Conservation (phyloP, 2,797 vertebrate species). For the Lepidocolaptes lacrymiger region DNA sequence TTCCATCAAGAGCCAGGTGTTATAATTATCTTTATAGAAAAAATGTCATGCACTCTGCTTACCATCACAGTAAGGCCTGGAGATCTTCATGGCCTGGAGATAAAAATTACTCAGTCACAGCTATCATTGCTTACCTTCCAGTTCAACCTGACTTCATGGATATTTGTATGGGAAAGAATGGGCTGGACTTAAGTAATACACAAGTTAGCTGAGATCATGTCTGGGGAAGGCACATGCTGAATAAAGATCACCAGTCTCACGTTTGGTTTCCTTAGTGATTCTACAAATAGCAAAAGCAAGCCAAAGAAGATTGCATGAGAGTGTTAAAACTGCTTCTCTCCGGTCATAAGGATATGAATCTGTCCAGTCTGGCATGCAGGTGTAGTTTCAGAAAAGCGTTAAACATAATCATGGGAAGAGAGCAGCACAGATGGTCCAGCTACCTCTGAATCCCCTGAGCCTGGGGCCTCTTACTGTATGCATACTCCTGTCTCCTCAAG, state of each 20-base stretch:
- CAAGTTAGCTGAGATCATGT: conserved; percentile 56
- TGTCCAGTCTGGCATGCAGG: background rate
- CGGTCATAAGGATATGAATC: background rate
- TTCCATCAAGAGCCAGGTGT: background rate
- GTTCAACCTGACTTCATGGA: conserved; percentile 5
- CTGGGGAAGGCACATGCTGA: conserved; percentile 45
- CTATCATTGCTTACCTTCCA: background rate
- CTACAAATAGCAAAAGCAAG: conserved; percentile 23
- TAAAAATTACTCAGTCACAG: background rate
- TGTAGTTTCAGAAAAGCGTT: conserved; percentile 24
- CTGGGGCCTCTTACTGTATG: background rate
- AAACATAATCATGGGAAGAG: background rate
- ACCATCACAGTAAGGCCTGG: background rate
- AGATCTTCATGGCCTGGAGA: background rate
- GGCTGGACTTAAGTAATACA: background rate
- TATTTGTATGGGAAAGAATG: conserved; percentile 29
- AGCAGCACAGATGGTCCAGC: background rate
- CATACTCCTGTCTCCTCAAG: rapidly evolving
- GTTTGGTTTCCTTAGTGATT: conserved; percentile 49
- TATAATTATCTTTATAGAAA: background rate
- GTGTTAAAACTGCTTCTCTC: background rate
- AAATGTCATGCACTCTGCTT: background rate
- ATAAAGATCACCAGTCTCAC: conserved; percentile 31
- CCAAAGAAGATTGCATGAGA: background rate
- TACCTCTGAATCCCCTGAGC: background rate